Percentiles rank a stretch among this genome's conserved stretches.
Evolutionary conservation across 2,113 vertebrate species (phyloP).

Genomic region (Triplophysa rosa): DNA sequence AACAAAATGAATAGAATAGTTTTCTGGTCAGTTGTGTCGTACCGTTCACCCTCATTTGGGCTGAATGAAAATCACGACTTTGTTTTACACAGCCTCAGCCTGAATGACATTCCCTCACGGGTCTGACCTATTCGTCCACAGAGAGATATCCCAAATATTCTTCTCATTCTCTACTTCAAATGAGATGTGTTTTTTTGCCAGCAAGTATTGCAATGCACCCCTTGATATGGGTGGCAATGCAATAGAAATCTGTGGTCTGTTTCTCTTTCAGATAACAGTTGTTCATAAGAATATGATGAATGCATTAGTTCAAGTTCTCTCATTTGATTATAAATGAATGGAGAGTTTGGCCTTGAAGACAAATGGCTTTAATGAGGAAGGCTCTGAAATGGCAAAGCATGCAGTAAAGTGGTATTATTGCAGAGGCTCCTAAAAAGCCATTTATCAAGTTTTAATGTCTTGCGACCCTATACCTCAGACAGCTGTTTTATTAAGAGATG

Average conservation of each 20-base stretch:
- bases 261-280: constrained; percentile 35
- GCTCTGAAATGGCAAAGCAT: constrained; percentile 41
- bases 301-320: constrained; percentile 43
- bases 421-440: constrained; percentile 38
- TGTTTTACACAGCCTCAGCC: constrained; percentile 7
- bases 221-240: constrained; percentile 32
- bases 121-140: constrained; percentile 1
- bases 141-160: constrained; percentile 29
- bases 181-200: constrained; percentile 48
- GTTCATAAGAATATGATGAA: constrained; percentile 35
- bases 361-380: constrained; percentile 40
- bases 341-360: constrained; percentile 40
- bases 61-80: background rate
- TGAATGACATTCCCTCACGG: constrained; percentile 32
- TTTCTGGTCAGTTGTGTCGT: background rate
- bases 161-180: constrained; percentile 15
- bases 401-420: constrained; percentile 36
- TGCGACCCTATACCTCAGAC: background rate
- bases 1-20: background rate
- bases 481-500: background rate
- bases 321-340: constrained; percentile 45
- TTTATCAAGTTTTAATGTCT: constrained; percentile 43
- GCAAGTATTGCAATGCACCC: constrained; percentile 18
- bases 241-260: constrained; percentile 6
- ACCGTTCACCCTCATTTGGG: background rate